phyloP scores from a whole-genome alignment of 1,140 invertebrate genomes.

The Campoletis sonorensis region DNA sequence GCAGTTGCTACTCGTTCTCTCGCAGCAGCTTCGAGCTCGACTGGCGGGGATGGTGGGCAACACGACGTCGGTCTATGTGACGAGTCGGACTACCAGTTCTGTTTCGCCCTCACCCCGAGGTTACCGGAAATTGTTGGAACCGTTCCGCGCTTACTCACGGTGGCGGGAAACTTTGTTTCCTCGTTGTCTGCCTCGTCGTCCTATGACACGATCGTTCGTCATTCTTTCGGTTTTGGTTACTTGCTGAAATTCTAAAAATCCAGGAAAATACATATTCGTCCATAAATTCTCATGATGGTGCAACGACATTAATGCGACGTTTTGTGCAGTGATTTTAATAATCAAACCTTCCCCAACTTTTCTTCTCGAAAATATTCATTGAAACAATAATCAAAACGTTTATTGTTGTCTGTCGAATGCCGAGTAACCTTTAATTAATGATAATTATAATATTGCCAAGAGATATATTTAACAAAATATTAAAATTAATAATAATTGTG shows the following conservation, averaged over 20 bases:
- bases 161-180: constrained; percentile 60
- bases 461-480: neutral
- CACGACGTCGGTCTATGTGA: constrained; percentile 58
- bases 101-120: constrained; percentile 62
- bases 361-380: neutral
- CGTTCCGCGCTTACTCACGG: constrained; percentile 30
- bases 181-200: neutral
- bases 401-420: neutral
- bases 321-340: constrained; percentile 38
- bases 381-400: neutral
- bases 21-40: constrained; percentile 43
- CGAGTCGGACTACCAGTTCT: constrained; percentile 63
- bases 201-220: neutral
- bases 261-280: neutral
- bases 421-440: neutral
- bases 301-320: neutral
- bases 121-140: constrained; percentile 58
- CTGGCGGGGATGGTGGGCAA: constrained; percentile 56
- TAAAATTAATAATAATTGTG: too few relatives aligned
- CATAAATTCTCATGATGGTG: neutral
- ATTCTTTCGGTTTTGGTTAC: neutral
- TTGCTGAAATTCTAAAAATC: neutral
- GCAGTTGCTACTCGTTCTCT: constrained; percentile 42
- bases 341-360: neutral
- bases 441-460: neutral